phyloP scores from a whole-genome alignment of 2,888 invertebrate species.

The Oscheius myriophilus region DNA sequence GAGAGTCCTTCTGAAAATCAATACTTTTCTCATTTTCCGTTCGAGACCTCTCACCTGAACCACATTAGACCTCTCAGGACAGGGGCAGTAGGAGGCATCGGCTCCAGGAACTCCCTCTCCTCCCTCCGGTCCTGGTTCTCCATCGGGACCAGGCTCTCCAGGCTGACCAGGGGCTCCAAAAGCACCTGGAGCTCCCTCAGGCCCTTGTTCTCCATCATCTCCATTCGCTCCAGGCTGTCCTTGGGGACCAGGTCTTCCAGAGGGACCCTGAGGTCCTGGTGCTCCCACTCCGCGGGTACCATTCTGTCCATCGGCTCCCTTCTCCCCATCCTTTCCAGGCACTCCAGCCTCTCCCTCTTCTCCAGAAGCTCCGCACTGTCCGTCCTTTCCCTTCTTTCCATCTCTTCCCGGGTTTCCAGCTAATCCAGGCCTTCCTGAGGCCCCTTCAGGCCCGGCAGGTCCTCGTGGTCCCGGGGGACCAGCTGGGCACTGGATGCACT shows the following conservation, averaged over 20 bases:
- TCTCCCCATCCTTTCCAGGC: conserved; percentile 45
- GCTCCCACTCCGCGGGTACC: conserved; percentile 33
- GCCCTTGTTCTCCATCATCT: conserved; percentile 44
- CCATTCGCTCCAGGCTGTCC: conserved; percentile 46
- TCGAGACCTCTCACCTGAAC: conserved; percentile 28
- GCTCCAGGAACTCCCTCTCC: conserved; percentile 45
- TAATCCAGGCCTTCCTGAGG: conserved; percentile 35
- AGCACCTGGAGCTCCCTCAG: conserved; percentile 42
- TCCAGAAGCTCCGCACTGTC: conserved; percentile 48
- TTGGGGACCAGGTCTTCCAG: conserved; percentile 42
- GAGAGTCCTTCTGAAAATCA: neutral
- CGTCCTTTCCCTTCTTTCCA: conserved; percentile 50
- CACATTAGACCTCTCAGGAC: conserved; percentile 37
- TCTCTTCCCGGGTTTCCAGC: conserved; percentile 42
- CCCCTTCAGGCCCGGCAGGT: conserved; percentile 34
- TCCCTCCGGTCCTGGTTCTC: conserved; percentile 42
- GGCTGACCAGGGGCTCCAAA: conserved; percentile 22
- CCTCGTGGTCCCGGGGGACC: conserved; percentile 43
- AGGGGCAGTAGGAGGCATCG: conserved; percentile 49
- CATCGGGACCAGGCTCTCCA: conserved; percentile 17
- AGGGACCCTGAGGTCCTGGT: conserved; percentile 36
- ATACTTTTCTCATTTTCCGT: too few species aligned
- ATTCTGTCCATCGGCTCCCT: conserved; percentile 45
- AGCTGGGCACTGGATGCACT: conserved; percentile 45
- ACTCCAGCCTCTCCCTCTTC: conserved; percentile 46